Percentiles rank a stretch among this genome's conserved stretches.
Conservation (phyloP, 2,797 vertebrate species). For the Pelodytes ibericus region DNA sequence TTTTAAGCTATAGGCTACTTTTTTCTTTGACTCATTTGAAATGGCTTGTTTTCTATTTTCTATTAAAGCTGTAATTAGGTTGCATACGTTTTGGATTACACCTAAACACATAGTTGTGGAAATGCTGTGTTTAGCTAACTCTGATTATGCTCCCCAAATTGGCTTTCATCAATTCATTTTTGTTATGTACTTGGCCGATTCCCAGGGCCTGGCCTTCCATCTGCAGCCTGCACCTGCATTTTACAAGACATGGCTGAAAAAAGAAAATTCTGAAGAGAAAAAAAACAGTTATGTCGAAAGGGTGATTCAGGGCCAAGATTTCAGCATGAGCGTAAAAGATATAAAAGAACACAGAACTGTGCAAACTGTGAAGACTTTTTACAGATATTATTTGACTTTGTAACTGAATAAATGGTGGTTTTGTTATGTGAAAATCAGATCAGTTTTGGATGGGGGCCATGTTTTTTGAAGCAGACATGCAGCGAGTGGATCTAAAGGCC, state of each 20-base stretch:
- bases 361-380: slow-evolving; percentile 36
- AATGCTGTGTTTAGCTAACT: slow-evolving; percentile 62
- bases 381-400: slow-evolving; percentile 39
- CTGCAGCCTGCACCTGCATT: slow-evolving; percentile 70
- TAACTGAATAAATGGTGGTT: slow-evolving; percentile 59
- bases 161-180: slow-evolving; percentile 71
- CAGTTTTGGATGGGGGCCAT: slow-evolving; percentile 53
- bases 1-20: no score
- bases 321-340: slow-evolving; percentile 32
- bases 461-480: slow-evolving; percentile 54
- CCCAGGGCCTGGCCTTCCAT: slow-evolving; percentile 64
- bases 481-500: slow-evolving; percentile 45
- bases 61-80: slow-evolving; percentile 21
- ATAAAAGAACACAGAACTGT: slow-evolving; percentile 31
- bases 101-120: slow-evolving; percentile 28
- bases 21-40: no score
- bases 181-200: slow-evolving; percentile 66
- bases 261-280: slow-evolving; percentile 32
- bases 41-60: slow-evolving; percentile 10
- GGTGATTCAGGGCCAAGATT: slow-evolving; percentile 47
- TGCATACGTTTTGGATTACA: slow-evolving; percentile 5
- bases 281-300: slow-evolving; percentile 35
- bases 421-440: slow-evolving; percentile 58
- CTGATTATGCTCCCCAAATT: slow-evolving; percentile 62
- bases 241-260: slow-evolving; percentile 59